These are phyloP conservation scores for Chironomus tepperi DNA, from an alignment of 1,140 invertebrate species.

Conservation along the genomic window DNA sequence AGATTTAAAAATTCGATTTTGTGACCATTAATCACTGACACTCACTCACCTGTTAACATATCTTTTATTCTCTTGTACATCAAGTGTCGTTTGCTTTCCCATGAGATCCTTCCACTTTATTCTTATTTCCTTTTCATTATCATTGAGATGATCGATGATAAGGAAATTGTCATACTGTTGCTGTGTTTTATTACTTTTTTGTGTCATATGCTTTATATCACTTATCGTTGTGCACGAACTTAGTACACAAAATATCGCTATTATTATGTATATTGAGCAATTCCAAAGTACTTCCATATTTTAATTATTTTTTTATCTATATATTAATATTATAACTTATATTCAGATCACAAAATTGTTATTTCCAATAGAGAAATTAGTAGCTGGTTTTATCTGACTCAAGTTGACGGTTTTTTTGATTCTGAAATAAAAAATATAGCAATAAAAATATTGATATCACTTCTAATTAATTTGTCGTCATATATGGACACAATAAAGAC, in stretches of 20 bases:
- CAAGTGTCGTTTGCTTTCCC: constrained; percentile 15
- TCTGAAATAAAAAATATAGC: too few relatives aligned
- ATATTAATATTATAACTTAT: too few relatives aligned
- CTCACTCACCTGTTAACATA: constrained; percentile 20
- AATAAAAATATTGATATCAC: too few relatives aligned
- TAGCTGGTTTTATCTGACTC: too few relatives aligned
- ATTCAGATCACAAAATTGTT: too few relatives aligned
- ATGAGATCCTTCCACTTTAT: constrained; percentile 15
- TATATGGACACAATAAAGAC: too few relatives aligned
- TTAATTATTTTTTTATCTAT: too few relatives aligned
- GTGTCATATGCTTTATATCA: not conserved
- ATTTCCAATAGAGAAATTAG: too few relatives aligned
- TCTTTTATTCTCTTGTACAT: not conserved
- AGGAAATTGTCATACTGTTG: constrained; percentile 11
- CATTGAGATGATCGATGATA: constrained; percentile 22
- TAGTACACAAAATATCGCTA: not conserved
- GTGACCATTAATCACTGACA: constrained; percentile 20
- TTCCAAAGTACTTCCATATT: too few relatives aligned
- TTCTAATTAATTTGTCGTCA: too few relatives aligned
- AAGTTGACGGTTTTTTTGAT: too few relatives aligned
- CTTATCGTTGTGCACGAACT: not conserved
- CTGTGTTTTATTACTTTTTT: not conserved
- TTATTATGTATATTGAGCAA: not conserved
- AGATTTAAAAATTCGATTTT: too few relatives aligned
- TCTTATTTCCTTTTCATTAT: not conserved